A percentile compares a stretch with the other conserved stretches of the same genome.
Conservation (phyloP, 2,113 vertebrate genomes). For the Lanius ludovicianus region DNA sequence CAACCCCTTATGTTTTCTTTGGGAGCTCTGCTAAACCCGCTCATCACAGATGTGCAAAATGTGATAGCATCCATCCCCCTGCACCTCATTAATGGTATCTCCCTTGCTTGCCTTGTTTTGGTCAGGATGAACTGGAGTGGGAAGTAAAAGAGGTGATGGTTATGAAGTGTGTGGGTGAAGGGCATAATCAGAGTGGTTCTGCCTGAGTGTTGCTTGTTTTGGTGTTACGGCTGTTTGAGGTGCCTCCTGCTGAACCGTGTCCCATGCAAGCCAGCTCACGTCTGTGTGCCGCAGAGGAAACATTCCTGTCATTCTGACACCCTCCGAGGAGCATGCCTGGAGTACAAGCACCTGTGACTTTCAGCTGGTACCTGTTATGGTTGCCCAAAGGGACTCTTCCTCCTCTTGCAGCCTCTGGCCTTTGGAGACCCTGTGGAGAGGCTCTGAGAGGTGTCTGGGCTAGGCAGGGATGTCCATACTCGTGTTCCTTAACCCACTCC, state of each 20-base stretch:
- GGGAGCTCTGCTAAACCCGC: neutral
- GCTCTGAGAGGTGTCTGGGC: neutral
- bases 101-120: neutral
- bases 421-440: neutral
- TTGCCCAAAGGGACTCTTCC: neutral
- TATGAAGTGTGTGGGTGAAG: constrained; percentile 24
- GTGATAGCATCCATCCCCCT: neutral
- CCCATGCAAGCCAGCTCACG: neutral
- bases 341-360: neutral
- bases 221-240: neutral
- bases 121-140: neutral
- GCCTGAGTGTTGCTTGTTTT: constrained; percentile 31
- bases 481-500: neutral
- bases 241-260: neutral
- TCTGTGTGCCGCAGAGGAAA: neutral
- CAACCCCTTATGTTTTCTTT: neutral
- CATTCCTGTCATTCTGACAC: neutral
- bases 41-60: neutral
- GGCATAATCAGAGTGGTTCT: neutral
- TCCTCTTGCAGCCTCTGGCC: neutral
- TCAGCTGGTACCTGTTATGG: neutral
- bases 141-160: constrained; percentile 22
- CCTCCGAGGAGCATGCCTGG: neutral
- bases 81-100: neutral
- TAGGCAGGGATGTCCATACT: neutral